Evolutionary conservation across 2,888 invertebrate genomes (phyloP).

Genomic region (Hydraecia micacea): DNA sequence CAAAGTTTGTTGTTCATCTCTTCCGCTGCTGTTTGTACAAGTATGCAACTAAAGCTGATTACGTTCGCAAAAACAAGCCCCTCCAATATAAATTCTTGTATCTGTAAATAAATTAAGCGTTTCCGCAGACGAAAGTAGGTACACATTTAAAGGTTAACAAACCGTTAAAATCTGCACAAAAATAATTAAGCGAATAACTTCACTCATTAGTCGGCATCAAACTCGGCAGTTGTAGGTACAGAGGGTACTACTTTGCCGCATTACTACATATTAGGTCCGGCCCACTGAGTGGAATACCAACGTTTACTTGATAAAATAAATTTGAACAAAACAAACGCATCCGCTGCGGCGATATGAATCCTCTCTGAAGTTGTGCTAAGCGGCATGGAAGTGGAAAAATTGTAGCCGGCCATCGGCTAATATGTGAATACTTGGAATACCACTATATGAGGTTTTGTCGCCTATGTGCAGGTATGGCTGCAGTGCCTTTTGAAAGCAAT

Average conservation of each 20-base stretch:
- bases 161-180: conserved; percentile 75
- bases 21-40: conserved; percentile 30
- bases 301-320: conserved; percentile 90
- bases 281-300: conserved; percentile 86
- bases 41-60: conserved; percentile 46
- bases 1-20: conserved; percentile 42
- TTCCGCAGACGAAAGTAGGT: conserved; percentile 62
- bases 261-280: conserved; percentile 84
- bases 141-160: conserved; percentile 75
- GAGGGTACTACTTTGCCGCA: conserved; percentile 77
- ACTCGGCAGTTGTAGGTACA: conserved; percentile 66
- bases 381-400: conserved; percentile 89
- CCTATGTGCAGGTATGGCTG: conserved; percentile 37
- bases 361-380: conserved; percentile 89
- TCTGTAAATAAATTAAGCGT: conserved; percentile 59
- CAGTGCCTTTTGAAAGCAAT: conserved; percentile 27
- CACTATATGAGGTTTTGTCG: conserved; percentile 77
- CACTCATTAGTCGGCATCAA: conserved; percentile 83
- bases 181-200: conserved; percentile 86
- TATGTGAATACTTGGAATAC: conserved; percentile 87
- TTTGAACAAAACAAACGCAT: conserved; percentile 90
- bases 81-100: conserved; percentile 53
- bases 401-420: conserved; percentile 82
- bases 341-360: conserved; percentile 88
- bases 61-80: conserved; percentile 29